A percentile compares a stretch with the other conserved stretches of the same genome.
Conservation (phyloP, 35 echinoderm and acorn worm genomes). For the Apostichopus japonicus region DNA sequence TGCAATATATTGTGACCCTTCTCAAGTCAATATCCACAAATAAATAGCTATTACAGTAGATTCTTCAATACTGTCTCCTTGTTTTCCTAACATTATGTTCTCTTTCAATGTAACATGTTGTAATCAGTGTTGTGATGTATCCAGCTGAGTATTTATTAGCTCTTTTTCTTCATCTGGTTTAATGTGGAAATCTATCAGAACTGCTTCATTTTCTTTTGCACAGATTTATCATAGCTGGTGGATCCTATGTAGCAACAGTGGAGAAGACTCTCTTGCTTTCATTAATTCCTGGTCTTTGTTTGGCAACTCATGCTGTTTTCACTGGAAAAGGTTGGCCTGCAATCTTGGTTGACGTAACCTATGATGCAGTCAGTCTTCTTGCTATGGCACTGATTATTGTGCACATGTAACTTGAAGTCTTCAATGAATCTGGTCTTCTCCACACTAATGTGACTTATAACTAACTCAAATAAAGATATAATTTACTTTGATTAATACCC, state of each 20-base stretch:
- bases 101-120: too few species aligned
- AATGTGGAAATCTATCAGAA: neutral
- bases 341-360: slow-evolving; percentile 17
- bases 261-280: slow-evolving; percentile 28
- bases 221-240: slow-evolving; percentile 45
- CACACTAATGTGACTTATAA: too few species aligned
- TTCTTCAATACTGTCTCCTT: too few species aligned
- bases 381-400: slow-evolving; percentile 28
- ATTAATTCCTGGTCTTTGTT: neutral
- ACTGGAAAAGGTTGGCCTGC: slow-evolving; percentile 40
- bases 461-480: too few species aligned
- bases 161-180: neutral
- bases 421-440: too few species aligned
- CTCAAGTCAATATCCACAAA: too few species aligned
- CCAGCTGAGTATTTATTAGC: neutral
- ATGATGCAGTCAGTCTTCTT: slow-evolving; percentile 34
- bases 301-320: slow-evolving; percentile 28
- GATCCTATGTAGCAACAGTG: neutral
- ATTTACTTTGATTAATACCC: too few species aligned
- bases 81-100: too few species aligned
- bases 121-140: too few species aligned
- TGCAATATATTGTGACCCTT: too few species aligned
- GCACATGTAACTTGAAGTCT: slow-evolving; percentile 6
- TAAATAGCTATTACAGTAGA: too few species aligned
- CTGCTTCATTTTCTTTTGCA: neutral